These are phyloP conservation scores for Epicauta chinensis DNA, from an alignment of 1,140 invertebrate species.

Conservation along the genomic window DNA sequence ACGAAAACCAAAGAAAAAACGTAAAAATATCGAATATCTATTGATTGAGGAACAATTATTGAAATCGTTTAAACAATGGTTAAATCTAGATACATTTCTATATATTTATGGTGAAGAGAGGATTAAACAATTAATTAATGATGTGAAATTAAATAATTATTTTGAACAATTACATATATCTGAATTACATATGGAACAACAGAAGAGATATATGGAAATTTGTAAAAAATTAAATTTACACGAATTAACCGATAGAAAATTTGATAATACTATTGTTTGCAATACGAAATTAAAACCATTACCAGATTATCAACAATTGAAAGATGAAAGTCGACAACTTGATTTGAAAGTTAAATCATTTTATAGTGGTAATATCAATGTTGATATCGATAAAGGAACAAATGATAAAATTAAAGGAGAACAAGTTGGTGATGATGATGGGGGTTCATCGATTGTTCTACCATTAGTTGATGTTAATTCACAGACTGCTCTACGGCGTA, in stretches of 20 bases:
- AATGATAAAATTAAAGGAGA: conserved; percentile 29
- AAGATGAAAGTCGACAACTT: conserved; percentile 50
- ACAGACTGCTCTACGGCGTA: conserved; percentile 49
- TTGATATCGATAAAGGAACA: conserved; percentile 29
- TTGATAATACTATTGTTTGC: conserved; percentile 39
- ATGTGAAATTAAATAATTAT: conserved; percentile 51
- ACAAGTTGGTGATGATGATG: conserved; percentile 29
- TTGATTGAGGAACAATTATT: conserved; percentile 6
- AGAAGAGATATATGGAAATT: conserved; percentile 47
- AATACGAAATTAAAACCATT: conserved; percentile 46
- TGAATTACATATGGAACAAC: conserved; percentile 30
- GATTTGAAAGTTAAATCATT: conserved; percentile 52
- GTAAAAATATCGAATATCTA: conserved; percentile 13
- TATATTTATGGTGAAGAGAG: conserved; percentile 51
- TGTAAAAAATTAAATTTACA: conserved; percentile 50
- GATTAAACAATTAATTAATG: conserved; percentile 49
- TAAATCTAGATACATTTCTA: conserved; percentile 51
- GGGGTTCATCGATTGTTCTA: conserved; percentile 38
- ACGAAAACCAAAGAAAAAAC: conserved; percentile 2
- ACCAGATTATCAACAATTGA: conserved; percentile 50
- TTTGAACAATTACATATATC: conserved; percentile 43
- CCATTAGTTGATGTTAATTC: conserved; percentile 51
- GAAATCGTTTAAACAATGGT: conserved; percentile 50
- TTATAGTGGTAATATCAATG: conserved; percentile 39
- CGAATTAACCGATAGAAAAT: conserved; percentile 49